Evolutionary conservation across 2,113 vertebrate genomes (phyloP).

Genomic region (Gulo gulo): DNA sequence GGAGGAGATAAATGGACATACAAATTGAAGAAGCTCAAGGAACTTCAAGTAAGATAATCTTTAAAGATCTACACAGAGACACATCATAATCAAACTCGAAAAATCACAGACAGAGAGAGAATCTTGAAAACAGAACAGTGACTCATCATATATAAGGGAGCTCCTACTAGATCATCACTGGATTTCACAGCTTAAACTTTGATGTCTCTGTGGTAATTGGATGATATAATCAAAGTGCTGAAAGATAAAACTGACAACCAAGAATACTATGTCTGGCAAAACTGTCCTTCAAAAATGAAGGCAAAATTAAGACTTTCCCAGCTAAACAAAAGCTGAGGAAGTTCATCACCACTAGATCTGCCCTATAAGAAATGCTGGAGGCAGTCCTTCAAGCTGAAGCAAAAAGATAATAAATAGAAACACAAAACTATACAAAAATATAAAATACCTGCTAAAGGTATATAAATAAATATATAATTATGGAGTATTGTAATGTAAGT

Average conservation of each 20-base stretch:
- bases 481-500: not conserved
- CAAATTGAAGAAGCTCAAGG: not conserved
- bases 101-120: not conserved
- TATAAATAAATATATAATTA: not conserved
- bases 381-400: not conserved
- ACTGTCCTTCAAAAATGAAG: not conserved
- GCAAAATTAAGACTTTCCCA: not conserved
- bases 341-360: not conserved
- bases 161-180: not conserved
- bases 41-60: not conserved
- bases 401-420: not conserved
- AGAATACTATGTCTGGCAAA: not conserved
- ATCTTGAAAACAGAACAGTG: not conserved
- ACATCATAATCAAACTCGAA: not conserved
- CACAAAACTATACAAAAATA: not conserved
- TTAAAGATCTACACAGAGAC: not conserved
- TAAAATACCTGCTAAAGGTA: not conserved
- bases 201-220: not conserved
- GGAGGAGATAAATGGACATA: not conserved
- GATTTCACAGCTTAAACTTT: not conserved
- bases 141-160: not conserved
- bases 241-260: not conserved
- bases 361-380: not conserved
- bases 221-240: not conserved
- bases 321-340: not conserved